phyloP scores from a whole-genome alignment of 2,797 vertebrate species.

The Luscinia megarhynchos region DNA sequence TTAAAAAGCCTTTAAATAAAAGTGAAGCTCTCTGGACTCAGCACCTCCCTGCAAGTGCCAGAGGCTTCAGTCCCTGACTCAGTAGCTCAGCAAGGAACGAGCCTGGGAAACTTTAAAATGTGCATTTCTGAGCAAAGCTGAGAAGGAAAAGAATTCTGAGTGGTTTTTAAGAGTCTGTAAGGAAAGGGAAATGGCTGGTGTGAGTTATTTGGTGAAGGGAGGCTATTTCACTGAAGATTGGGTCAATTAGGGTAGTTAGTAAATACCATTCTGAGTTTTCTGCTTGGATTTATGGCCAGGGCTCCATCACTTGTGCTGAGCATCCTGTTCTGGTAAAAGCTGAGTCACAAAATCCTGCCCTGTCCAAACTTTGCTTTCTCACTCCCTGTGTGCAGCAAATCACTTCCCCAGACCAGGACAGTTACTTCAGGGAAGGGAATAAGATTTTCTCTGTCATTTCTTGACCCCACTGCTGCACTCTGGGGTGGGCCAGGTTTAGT shows the following conservation, averaged over 20 bases:
- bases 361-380: accelerated
- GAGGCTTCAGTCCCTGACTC: neutral
- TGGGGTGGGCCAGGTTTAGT: accelerated
- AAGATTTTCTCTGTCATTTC: neutral
- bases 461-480: accelerated
- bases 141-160: neutral
- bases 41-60: neutral
- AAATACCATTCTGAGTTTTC: neutral
- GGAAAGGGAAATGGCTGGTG: neutral
- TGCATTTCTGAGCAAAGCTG: neutral
- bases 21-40: neutral
- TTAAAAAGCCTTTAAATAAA: neutral
- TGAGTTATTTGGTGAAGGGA: neutral
- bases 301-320: neutral
- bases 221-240: neutral
- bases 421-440: accelerated
- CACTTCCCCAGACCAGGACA: accelerated
- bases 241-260: too few species aligned
- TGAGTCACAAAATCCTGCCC: neutral
- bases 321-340: accelerated
- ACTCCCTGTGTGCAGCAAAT: neutral
- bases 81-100: neutral
- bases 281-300: neutral
- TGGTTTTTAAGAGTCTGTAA: neutral
- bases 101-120: neutral